phyloP scores from a whole-genome alignment of 2,797 vertebrate species.

The Gambusia yucatana region DNA sequence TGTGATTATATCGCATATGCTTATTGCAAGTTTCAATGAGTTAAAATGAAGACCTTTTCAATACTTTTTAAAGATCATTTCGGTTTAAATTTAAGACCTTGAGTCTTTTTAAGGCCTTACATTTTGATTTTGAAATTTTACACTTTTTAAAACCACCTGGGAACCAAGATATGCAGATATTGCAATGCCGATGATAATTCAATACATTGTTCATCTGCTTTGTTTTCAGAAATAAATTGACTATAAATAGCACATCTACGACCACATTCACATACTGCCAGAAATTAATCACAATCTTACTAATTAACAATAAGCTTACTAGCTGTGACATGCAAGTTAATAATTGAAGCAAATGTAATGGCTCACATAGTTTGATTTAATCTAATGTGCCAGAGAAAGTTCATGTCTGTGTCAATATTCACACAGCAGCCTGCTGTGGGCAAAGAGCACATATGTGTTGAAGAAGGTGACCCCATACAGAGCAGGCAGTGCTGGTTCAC shows the following conservation, averaged over 20 bases:
- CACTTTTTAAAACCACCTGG: too few species aligned
- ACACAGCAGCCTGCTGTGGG: neutral
- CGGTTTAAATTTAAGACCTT: too few species aligned
- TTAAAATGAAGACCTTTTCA: too few species aligned
- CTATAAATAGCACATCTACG: neutral
- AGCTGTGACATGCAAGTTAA: neutral
- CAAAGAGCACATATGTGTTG: constrained; percentile 27
- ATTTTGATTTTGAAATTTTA: too few species aligned
- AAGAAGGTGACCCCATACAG: neutral
- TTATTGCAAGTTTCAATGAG: too few species aligned
- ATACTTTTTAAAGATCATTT: too few species aligned
- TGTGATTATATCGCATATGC: neutral
- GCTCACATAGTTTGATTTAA: neutral
- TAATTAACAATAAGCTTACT: neutral
- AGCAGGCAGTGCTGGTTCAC: constrained; percentile 45
- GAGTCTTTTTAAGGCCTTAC: too few species aligned
- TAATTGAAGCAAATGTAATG: neutral
- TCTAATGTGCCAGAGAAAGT: neutral
- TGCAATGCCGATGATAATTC: neutral
- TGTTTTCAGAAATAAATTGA: neutral
- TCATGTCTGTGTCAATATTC: constrained; percentile 5
- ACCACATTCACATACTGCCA: neutral
- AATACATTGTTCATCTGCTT: neutral
- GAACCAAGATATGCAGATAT: neutral
- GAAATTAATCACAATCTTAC: neutral